Base-by-base conservation (phyloP, 2,888 invertebrate species). In the Conistra vaccinii region DNA sequence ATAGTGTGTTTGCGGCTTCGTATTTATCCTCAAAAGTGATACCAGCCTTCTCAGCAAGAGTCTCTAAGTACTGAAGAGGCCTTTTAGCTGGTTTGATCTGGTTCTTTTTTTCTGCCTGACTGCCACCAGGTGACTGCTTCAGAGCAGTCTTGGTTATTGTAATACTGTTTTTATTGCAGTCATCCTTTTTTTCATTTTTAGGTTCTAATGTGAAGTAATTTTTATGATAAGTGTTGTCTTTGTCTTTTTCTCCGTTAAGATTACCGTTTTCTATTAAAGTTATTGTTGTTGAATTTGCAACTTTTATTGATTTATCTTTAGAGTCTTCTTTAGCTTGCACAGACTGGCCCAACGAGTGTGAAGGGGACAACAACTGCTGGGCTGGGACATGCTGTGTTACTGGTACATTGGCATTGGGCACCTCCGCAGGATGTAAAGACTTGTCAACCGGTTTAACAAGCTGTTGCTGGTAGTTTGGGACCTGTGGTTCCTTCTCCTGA, bases 21-120 rank as follows among this genome's bases (percentile, higher is more conserved):
- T 98, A 98, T 92, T 98, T 98, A 91, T 98, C 98, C 91, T 98
- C 98, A 89, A 97, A 97, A 29, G 97, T 98, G 23, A 98, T 97
- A 3, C 98, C 98, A 69, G 98, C 98, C 87, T 98, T 98, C 89
- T 98, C 97, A 23, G 98, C 98, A 78, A 98, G 95, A 0, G 98
- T 98, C 91, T 98, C 98, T 81, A 98, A 93, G 89, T 97, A 98
- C 97, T 98, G 98, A 69, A 98, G 88, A 1, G 96, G 96, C 72
- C 96, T 91, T 83, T 96, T 96, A 0, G 90, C 83, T 3, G 93
- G 83, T 78, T 96, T 96, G 7, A 87, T 81, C 57, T 91, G 90
- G 39, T 79, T 89, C 83, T 96, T 96, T 74, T 96, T 96, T 32
- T 96, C 96, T 20, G 85, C 81, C 77, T 92, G 93, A 62, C 86